These are phyloP conservation scores for Orthosia gracilis DNA, from an alignment of 2,888 invertebrate species.

Conservation along the genomic window DNA sequence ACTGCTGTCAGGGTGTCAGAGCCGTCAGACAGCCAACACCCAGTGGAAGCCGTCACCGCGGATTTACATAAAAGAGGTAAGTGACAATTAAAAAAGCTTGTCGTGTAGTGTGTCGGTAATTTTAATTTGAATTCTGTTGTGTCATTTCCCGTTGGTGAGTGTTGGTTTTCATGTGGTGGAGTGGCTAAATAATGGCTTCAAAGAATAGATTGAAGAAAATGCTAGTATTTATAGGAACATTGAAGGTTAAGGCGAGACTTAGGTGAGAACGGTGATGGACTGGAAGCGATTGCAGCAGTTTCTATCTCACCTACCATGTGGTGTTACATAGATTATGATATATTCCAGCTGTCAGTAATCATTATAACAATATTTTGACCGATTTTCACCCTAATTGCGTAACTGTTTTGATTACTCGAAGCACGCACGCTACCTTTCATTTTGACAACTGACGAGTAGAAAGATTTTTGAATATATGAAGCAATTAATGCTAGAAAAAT, in stretches of 20 bases:
- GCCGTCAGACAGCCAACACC: conserved; percentile 83
- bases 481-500: too few species aligned
- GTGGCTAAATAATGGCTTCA: conserved; percentile 15
- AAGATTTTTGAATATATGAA: too few species aligned
- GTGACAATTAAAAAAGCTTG: conserved; percentile 83
- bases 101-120: conserved; percentile 72
- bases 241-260: too few species aligned
- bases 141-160: conserved; percentile 64
- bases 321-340: too few species aligned
- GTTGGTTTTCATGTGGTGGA: conserved; percentile 41
- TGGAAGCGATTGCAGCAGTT: not conserved
- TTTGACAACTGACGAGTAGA: too few species aligned
- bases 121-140: conserved; percentile 67
- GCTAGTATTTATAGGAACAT: not conserved
- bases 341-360: too few species aligned
- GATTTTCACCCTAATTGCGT: too few species aligned
- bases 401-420: too few species aligned
- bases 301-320: too few species aligned
- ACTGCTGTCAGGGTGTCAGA: conserved; percentile 79
- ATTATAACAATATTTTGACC: too few species aligned
- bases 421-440: too few species aligned
- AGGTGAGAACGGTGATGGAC: not conserved
- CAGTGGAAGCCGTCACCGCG: conserved; percentile 79
- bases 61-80: conserved; percentile 88
- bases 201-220: not conserved